A percentile compares a stretch with the other conserved stretches of the same genome.
Evolutionary conservation across 1,140 invertebrate genomes (phyloP).

Genomic region (Chironomus tepperi): DNA sequence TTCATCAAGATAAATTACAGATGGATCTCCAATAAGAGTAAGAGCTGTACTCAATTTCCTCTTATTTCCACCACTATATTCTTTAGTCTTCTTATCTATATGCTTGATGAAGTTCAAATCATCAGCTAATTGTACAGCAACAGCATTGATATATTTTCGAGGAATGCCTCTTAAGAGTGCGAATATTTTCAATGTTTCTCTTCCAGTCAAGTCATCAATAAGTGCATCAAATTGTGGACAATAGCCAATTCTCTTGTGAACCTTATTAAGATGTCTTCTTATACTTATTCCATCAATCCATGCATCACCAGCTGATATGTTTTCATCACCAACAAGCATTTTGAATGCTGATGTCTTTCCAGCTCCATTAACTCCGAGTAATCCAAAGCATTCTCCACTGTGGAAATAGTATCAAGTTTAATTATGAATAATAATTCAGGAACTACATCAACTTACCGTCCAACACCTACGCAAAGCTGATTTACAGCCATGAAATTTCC

Average conservation of each 20-base stretch:
- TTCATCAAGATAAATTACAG: constrained; percentile 80
- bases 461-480: constrained; percentile 51
- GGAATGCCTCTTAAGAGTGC: constrained; percentile 63
- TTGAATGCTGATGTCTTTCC: constrained; percentile 82
- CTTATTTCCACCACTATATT: constrained; percentile 88
- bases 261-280: constrained; percentile 44
- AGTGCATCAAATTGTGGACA: constrained; percentile 81
- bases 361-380: constrained; percentile 83
- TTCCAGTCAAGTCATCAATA: constrained; percentile 67
- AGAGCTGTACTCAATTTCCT: constrained; percentile 90
- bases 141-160: constrained; percentile 39
- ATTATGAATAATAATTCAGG: too few relatives aligned
- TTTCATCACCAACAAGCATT: constrained; percentile 80
- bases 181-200: constrained; percentile 67
- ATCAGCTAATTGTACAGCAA: constrained; percentile 38
- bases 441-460: too few relatives aligned
- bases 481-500: constrained; percentile 56
- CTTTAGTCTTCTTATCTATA: constrained; percentile 45
- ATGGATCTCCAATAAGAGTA: constrained; percentile 81
- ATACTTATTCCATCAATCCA: constrained; percentile 47
- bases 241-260: constrained; percentile 60
- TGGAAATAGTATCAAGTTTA: constrained; percentile 25
- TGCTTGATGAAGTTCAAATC: constrained; percentile 42
- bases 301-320: constrained; percentile 44
- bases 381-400: constrained; percentile 75